phyloP scores from a whole-genome alignment of 1,140 invertebrate genomes.

The Hyposmocoma kahamanoa region DNA sequence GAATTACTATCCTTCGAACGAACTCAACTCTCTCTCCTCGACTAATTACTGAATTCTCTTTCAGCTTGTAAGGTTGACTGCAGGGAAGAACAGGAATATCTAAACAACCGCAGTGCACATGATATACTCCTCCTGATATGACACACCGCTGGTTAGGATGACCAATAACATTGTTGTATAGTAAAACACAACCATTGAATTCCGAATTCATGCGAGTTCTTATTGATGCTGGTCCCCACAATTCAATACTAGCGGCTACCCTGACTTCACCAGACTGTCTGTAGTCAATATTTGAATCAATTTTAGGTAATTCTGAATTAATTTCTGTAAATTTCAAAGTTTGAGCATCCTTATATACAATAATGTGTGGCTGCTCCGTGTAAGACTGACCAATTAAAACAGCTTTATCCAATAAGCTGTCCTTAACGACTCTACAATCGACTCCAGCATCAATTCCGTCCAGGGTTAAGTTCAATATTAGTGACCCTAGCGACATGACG shows the following conservation, averaged over 20 bases:
- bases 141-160: slow-evolving; percentile 1
- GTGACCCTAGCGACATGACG: not conserved
- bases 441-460: not conserved
- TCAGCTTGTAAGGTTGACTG: not conserved
- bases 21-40: not conserved
- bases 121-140: slow-evolving; percentile 1
- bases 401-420: not conserved
- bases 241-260: too few relatives aligned
- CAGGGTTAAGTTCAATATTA: not conserved
- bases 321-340: not conserved
- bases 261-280: too few relatives aligned
- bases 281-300: too few relatives aligned
- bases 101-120: not conserved
- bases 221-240: not conserved
- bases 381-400: not conserved
- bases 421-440: not conserved
- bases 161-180: slow-evolving; percentile 1
- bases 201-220: not conserved
- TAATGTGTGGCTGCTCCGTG: not conserved
- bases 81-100: not conserved
- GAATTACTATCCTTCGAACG: not conserved
- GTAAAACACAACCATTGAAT: slow-evolving; percentile 1
- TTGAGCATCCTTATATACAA: not conserved
- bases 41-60: not conserved
- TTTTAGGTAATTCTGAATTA: not conserved